A percentile compares a stretch with the other conserved stretches of the same genome.
Evolutionary conservation across 2,113 vertebrate species (phyloP).

Genomic region (Pardalotus punctatus): DNA sequence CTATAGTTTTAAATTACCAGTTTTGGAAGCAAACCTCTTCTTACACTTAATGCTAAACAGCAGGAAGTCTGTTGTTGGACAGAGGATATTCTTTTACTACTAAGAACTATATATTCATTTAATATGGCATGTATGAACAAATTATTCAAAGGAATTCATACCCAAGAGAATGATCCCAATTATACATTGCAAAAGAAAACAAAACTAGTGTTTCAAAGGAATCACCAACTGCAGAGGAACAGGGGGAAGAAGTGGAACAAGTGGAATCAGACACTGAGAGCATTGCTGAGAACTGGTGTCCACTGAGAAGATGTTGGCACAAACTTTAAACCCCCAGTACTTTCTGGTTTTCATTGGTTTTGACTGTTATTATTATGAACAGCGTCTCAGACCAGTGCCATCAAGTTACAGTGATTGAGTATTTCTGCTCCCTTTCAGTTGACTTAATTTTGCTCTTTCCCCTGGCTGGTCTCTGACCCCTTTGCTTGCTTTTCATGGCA

Average conservation of each 20-base stretch:
- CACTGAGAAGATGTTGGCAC: background rate
- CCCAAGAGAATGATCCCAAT: background rate
- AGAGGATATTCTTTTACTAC: background rate
- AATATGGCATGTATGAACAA: background rate
- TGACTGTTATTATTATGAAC: background rate
- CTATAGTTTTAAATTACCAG: background rate
- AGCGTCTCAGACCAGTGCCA: background rate
- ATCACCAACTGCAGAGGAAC: background rate
- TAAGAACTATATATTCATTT: background rate
- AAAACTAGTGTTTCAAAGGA: background rate
- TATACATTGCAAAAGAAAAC: slow-evolving; percentile 4
- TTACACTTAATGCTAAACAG: background rate
- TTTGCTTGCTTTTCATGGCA: background rate
- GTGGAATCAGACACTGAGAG: background rate
- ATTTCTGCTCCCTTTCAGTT: background rate
- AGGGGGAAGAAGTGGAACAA: background rate
- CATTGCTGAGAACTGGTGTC: background rate
- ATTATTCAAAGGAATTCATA: background rate
- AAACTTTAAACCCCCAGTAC: background rate
- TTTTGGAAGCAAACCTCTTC: background rate
- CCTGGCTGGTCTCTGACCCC: background rate
- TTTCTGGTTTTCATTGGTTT: background rate
- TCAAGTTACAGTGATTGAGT: background rate
- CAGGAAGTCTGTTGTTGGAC: background rate
- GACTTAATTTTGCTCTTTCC: background rate